Evolutionary conservation across 2,113 vertebrate species (phyloP).

Genomic region (Chitala chitala): DNA sequence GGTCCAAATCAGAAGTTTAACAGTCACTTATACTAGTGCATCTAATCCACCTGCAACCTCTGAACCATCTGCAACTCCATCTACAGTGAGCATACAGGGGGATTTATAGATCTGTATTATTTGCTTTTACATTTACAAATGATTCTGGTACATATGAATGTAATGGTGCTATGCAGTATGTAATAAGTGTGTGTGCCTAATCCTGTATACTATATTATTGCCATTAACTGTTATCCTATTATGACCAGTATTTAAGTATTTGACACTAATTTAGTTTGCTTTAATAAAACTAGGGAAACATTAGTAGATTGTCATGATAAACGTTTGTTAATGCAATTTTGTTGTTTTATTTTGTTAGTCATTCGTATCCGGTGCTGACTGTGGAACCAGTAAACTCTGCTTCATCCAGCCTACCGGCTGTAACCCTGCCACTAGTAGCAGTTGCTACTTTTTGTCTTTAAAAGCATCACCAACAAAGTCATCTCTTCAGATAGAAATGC

Average conservation of each 20-base stretch:
- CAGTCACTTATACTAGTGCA: background rate
- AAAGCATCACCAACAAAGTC: background rate
- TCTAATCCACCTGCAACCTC: background rate
- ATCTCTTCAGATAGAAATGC: conserved; percentile 51
- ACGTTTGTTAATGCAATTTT: background rate
- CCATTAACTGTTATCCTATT: no score
- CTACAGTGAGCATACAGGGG: no score
- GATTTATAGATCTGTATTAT: no score
- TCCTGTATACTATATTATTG: background rate
- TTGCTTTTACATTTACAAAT: no score
- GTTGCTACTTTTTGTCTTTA: conserved; percentile 61
- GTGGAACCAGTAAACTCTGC: conserved; percentile 59
- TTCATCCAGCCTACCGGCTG: conserved; percentile 55
- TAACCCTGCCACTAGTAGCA: conserved; percentile 36
- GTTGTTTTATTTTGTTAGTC: background rate
- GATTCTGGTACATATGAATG: no score
- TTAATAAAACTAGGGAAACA: background rate
- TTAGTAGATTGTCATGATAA: background rate
- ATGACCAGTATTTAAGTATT: no score
- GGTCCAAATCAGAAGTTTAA: conserved; percentile 15
- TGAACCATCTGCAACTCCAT: background rate
- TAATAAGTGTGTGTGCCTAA: no score
- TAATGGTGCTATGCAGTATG: no score
- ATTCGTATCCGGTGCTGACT: conserved; percentile 40
- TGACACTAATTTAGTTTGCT: no score